phyloP scores from a whole-genome alignment of 1,140 invertebrate genomes.

The Calephelis nemesis region DNA sequence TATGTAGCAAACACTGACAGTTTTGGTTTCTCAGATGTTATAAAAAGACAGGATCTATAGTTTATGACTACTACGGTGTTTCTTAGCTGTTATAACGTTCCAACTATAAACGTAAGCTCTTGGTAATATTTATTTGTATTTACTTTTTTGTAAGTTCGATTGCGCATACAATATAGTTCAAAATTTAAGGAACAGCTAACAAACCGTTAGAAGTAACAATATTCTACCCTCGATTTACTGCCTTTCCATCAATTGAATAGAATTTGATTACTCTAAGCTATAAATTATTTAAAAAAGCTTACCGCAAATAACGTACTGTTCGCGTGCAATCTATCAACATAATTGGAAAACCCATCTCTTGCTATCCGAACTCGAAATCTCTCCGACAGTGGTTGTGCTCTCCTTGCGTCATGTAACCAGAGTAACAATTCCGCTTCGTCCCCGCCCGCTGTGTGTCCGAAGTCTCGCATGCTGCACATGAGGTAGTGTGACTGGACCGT shows the following conservation, averaged over 20 bases:
- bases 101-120: no score
- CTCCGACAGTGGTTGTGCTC: slow-evolving; percentile 88
- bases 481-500: slow-evolving; percentile 86
- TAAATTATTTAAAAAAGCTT: slow-evolving; percentile 51
- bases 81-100: no score
- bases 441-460: slow-evolving; percentile 89
- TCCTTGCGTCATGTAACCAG: slow-evolving; percentile 90
- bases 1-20: no score
- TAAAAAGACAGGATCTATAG: no score
- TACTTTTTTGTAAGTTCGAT: no score
- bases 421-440: slow-evolving; percentile 94
- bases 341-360: slow-evolving; percentile 93
- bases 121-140: no score
- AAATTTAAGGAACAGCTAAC: no score
- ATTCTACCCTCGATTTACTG: no score
- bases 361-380: slow-evolving; percentile 92
- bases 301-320: slow-evolving; percentile 94
- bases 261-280: neutral
- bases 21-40: no score
- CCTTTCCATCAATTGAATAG: neutral
- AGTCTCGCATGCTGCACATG: slow-evolving; percentile 93
- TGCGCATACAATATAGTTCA: no score
- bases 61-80: no score
- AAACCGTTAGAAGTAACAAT: no score
- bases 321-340: slow-evolving; percentile 91